Evolutionary conservation across 1,140 invertebrate species (phyloP), one percentile per base, ranked within the genome.

Genomic region (Macrobrachium rosenbergii): DNA sequence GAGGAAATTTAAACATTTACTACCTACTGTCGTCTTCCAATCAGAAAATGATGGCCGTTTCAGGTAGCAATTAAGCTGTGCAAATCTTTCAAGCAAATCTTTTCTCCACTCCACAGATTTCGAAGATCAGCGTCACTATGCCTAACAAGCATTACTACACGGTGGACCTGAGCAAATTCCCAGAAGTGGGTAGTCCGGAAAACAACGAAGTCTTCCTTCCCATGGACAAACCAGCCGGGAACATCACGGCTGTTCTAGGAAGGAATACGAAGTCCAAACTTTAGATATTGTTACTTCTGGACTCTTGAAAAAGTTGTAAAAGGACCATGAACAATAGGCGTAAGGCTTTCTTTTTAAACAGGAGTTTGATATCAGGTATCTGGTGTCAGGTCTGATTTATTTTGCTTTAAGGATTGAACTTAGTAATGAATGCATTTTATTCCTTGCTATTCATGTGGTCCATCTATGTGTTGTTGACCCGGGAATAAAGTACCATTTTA

Each of bases 91-190:
- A 86, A 63, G 17, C 73, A 43, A 21, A 75, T 92, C 58, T 69
- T 58, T 17, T 52, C 21, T 19, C 37, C 72, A 7, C 76, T 6
- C 28, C 0, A 17, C 78, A 87, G 85, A 45, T 87, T 63, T 91
- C 92, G 0, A 93, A 93, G 89, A 95, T 96, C 52, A 94, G 94
- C 83, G 96, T 96, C 93, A 93, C 93, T 81, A 95, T 96, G 94
- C 95, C 96, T 0, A 96, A 96, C 91, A 96, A 95, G 90, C 96
- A 96, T 91, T 96, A 96, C 90, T 94, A 95, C 88, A 94, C 94
- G 81, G 93, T 96, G 21, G 95, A 96, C 91, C 93, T 96, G 62
- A 94, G 94, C 28, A 95, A 95, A 88, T 96, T 96, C 91, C 93
- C 93, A 5, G 93, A 93, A 23, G 90, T 95, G 17, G 94, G 94